A percentile compares a stretch with the other conserved stretches of the same genome.
phyloP scores from a whole-genome alignment of 2,797 vertebrate genomes.

The Danio kyathit region DNA sequence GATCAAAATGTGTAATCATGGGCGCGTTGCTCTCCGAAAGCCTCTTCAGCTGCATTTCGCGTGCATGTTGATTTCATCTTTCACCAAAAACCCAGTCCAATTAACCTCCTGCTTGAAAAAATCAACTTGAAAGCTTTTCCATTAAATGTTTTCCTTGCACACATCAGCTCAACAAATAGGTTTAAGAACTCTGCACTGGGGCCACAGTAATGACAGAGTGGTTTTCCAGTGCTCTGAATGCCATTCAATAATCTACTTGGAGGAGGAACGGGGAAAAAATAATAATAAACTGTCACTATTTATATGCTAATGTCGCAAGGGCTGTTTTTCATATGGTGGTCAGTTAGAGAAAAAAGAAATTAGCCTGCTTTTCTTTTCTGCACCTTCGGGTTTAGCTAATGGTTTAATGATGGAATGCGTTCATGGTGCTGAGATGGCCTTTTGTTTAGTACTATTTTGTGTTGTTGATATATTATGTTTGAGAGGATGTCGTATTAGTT shows the following conservation, averaged over 20 bases:
- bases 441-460: background rate
- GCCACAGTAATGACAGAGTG: conserved; percentile 51
- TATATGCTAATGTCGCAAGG: conserved; percentile 61
- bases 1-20: conserved; percentile 58
- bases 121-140: conserved; percentile 67
- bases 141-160: conserved; percentile 59
- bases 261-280: conserved; percentile 1
- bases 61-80: conserved; percentile 53
- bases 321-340: conserved; percentile 39
- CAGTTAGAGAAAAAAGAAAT: background rate
- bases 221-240: conserved; percentile 38
- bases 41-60: conserved; percentile 46
- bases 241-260: conserved; percentile 52
- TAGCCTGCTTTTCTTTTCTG: background rate
- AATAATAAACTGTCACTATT: conserved; percentile 40
- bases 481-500: background rate
- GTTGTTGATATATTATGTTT: background rate
- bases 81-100: conserved; percentile 51
- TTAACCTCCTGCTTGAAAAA: conserved; percentile 62
- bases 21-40: conserved; percentile 40
- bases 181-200: conserved; percentile 43
- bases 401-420: background rate
- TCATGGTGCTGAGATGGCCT: background rate
- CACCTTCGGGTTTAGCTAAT: background rate
- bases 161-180: conserved; percentile 60